A percentile compares a stretch with the other conserved stretches of the same genome.
Conservation (phyloP, 2,888 invertebrate genomes). For the Prenolepis imparis region DNA sequence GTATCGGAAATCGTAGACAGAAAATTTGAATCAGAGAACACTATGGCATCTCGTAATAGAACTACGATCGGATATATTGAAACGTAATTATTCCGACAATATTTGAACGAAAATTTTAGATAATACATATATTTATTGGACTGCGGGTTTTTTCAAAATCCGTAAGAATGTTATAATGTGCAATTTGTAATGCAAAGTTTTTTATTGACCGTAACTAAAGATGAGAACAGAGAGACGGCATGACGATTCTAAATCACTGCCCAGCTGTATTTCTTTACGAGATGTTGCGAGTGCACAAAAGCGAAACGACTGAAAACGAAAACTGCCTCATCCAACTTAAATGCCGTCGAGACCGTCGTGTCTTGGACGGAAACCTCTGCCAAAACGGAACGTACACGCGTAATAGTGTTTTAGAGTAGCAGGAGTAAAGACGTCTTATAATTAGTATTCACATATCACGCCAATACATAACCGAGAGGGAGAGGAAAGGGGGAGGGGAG, state of each 20-base stretch:
- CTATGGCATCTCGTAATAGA: constrained; percentile 39
- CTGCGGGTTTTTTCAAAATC: not conserved
- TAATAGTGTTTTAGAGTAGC: constrained; percentile 77
- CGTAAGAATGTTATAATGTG: not conserved
- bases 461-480: constrained; percentile 65
- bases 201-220: not conserved
- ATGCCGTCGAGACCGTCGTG: constrained; percentile 58
- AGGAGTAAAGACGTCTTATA: constrained; percentile 76
- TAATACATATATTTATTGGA: not conserved
- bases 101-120: not conserved
- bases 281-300: constrained; percentile 49
- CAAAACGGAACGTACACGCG: constrained; percentile 79
- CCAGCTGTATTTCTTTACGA: constrained; percentile 35
- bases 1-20: constrained; percentile 8
- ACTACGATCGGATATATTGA: constrained; percentile 29
- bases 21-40: not conserved
- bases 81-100: not conserved
- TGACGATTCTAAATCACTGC: constrained; percentile 27
- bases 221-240: not conserved
- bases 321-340: constrained; percentile 79
- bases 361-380: constrained; percentile 74
- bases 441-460: constrained; percentile 82
- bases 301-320: constrained; percentile 71
- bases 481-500: constrained; percentile 64
- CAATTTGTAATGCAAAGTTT: constrained; percentile 23